phyloP scores from a whole-genome alignment of 35 echinoderm and acorn worm species.

The Heliocidaris erythrogramma region DNA sequence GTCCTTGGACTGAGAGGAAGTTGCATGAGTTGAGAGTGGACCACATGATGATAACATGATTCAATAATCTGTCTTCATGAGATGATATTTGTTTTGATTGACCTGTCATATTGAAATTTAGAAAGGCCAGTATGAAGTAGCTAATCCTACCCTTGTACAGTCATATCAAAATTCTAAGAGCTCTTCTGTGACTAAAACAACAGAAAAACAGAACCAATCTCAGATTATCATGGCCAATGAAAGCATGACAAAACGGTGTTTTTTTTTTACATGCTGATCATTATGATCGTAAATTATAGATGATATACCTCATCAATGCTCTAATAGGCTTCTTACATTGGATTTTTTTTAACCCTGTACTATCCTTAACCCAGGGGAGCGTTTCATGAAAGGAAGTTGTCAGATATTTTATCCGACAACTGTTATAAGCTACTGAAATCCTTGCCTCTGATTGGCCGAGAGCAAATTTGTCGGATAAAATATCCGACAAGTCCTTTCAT shows the following conservation, averaged over 20 bases:
- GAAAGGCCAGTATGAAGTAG: not conserved
- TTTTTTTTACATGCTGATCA: not conserved
- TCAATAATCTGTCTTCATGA: not conserved
- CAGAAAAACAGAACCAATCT: no score
- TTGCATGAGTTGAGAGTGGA: not conserved
- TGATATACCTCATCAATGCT: no score
- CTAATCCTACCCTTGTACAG: not conserved
- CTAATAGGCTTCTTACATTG: no score
- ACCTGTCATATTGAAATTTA: not conserved
- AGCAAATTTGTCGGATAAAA: no score
- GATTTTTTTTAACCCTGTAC: no score
- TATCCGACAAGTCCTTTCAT: no score
- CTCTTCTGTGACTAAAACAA: not conserved
- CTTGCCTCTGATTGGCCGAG: no score
- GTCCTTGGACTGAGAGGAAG: slow-evolving; percentile 33
- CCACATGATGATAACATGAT: not conserved
- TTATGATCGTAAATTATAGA: no score
- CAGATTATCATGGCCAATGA: not conserved
- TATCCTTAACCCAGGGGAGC: no score
- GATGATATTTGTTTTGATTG: not conserved
- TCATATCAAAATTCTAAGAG: not conserved
- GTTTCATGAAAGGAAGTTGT: no score
- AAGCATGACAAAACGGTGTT: not conserved
- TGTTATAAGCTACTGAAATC: no score
- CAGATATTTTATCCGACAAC: no score